A percentile compares a stretch with the other conserved stretches of the same genome.
Conservation (phyloP, 2,113 vertebrate genomes). For the Thamnaconus septentrionalis region DNA sequence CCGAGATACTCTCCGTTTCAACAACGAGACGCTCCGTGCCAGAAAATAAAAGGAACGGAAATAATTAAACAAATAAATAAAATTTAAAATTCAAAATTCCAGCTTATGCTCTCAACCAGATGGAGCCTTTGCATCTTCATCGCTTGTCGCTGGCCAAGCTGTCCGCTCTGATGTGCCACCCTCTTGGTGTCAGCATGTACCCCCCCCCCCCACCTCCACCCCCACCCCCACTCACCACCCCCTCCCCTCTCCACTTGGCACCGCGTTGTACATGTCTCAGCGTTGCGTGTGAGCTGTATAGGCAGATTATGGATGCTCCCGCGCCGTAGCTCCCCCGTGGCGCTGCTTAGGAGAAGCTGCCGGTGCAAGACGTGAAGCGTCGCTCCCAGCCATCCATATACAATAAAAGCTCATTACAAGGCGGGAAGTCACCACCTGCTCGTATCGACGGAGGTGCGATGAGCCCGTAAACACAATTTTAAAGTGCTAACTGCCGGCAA, state of each 20-base stretch:
- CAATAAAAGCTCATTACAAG: constrained; percentile 29
- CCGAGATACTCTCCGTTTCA: constrained; percentile 3
- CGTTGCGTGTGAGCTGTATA: not conserved
- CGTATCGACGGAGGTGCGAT: constrained; percentile 27
- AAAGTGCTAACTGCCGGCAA: constrained; percentile 33
- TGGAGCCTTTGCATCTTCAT: constrained; percentile 42
- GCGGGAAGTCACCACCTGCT: constrained; percentile 30
- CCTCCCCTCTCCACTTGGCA: not conserved
- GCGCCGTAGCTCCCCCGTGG: constrained; percentile 20
- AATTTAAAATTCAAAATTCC: constrained; percentile 32
- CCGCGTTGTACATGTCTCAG: constrained; percentile 6
- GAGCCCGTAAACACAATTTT: constrained; percentile 13
- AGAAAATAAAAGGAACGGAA: constrained; percentile 1
- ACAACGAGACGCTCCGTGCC: constrained; percentile 20
- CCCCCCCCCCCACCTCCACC: not conserved
- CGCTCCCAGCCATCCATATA: constrained; percentile 21
- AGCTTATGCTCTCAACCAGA: constrained; percentile 40
- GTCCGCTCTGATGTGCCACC: not conserved
- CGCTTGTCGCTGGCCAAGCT: constrained; percentile 26
- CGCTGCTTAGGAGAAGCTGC: constrained; percentile 4
- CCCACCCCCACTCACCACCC: not conserved
- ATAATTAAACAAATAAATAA: not conserved
- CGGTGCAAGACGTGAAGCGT: constrained; percentile 15
- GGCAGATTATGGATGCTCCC: constrained; percentile 28
- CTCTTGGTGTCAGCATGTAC: not conserved